phyloP scores from a whole-genome alignment of 1,140 invertebrate species.

The Campoletis sonorensis region DNA sequence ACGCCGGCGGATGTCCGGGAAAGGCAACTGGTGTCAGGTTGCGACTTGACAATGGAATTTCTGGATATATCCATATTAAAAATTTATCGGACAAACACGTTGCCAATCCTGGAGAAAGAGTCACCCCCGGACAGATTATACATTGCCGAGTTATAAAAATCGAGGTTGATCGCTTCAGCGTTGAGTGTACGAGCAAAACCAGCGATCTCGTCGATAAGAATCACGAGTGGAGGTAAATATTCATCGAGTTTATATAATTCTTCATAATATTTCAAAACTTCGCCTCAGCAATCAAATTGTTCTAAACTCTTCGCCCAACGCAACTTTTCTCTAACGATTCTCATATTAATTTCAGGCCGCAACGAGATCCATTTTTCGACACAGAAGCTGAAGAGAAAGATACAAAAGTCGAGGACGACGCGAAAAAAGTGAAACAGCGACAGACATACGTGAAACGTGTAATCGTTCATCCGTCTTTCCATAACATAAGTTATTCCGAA shows the following conservation, averaged over 20 bases:
- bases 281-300: background rate
- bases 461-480: slow-evolving; percentile 98
- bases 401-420: slow-evolving; percentile 86
- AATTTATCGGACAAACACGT: slow-evolving; percentile 97
- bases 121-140: slow-evolving; percentile 90
- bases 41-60: slow-evolving; percentile 94
- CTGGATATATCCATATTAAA: slow-evolving; percentile 96
- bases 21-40: slow-evolving; percentile 94
- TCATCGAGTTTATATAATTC: too few relatives aligned
- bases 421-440: slow-evolving; percentile 87
- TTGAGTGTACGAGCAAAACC: slow-evolving; percentile 95
- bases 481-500: slow-evolving; percentile 96
- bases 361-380: slow-evolving; percentile 95
- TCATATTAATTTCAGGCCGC: slow-evolving; percentile 78
- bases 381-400: slow-evolving; percentile 90
- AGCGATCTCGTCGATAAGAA: slow-evolving; percentile 95
- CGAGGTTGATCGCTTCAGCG: slow-evolving; percentile 94
- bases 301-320: background rate
- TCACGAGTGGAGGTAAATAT: slow-evolving; percentile 87
- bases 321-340: background rate
- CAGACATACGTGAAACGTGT: slow-evolving; percentile 95
- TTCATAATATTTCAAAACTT: too few relatives aligned
- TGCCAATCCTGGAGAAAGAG: slow-evolving; percentile 94
- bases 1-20: slow-evolving; percentile 95
- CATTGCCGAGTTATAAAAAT: slow-evolving; percentile 97